Base-by-base conservation (phyloP, 2,797 vertebrate genomes). In the Cichlasoma orientale region DNA sequence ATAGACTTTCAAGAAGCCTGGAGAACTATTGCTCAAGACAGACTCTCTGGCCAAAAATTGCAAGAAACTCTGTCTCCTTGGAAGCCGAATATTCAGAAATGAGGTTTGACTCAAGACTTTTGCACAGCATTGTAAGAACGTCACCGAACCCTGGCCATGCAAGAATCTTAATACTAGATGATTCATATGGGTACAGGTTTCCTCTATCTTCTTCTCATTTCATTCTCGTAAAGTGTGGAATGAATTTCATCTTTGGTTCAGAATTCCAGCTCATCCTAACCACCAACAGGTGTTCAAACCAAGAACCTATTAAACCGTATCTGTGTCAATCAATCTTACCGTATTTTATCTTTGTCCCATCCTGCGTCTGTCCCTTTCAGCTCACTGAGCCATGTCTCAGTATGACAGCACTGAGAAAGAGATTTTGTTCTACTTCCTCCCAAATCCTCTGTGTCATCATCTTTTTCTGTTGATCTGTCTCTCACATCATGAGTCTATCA, bases 391-490 rank as follows among this genome's bases (percentile, higher is more conserved):
- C n/a, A 5, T 21, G 14, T 72, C 18, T 63, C 21, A 72, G 59
- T 72, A n/a, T 68, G 47, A 7, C 41, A 53, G 50, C 47, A 79
- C 50, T 79, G 68, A 76, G n/a, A 74, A 50, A 11, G 14, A 13
- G 16, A 73, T 86, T 78, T 70, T 8, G 31, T 29, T 71, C 63
- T 18, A 8, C 14, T 56, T 68, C 29, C 38, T 38, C n/a, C n/a
- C 19, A 52, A 59, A 77, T 71, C 55, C 38, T 77, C 21, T 57
- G 61, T 57, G 61, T 57, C 53, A 74, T 57, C 56, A 76, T 72
- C 52, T 56, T 72, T 78, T 41, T 58, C 18, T 69, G 72, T 63
- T 18, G 31, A 10, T 57, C 50, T 57, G 44, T 31, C 63, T 50
- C 12, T 66, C 41, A 54, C 12, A 66, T 50, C 25, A 50, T 13